A percentile compares a stretch with the other conserved stretches of the same genome.
These are phyloP conservation scores for Xiphophorus maculatus DNA, from an alignment of 2,113 vertebrate species.

Conservation along the genomic window DNA sequence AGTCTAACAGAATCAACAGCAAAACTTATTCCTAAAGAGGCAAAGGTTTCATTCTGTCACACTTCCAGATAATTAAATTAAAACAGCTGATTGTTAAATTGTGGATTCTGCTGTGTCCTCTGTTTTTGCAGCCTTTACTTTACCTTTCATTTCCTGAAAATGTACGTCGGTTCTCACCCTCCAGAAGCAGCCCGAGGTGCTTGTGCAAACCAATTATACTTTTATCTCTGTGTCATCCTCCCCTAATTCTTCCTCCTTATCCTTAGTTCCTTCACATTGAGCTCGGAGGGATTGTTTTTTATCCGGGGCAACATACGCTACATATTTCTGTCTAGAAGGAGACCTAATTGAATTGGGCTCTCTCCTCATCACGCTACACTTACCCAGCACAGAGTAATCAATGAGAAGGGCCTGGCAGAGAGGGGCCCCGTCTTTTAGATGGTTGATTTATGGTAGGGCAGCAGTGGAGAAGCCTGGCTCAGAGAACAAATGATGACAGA, in stretches of 20 bases:
- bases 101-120: background rate
- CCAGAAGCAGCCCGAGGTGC: slow-evolving; percentile 23
- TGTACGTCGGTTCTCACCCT: slow-evolving; percentile 33
- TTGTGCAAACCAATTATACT: slow-evolving; percentile 59
- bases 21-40: background rate
- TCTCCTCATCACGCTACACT: slow-evolving; percentile 65
- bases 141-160: slow-evolving; percentile 3
- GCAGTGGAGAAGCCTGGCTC: slow-evolving; percentile 4
- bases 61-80: background rate
- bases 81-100: background rate
- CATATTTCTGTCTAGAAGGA: slow-evolving; percentile 53
- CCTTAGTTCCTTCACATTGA: background rate
- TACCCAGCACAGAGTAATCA: slow-evolving; percentile 64
- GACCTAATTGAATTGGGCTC: slow-evolving; percentile 72
- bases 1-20: background rate
- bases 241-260: slow-evolving; percentile 33
- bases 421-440: slow-evolving; percentile 52
- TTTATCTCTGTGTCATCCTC: slow-evolving; percentile 43
- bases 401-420: slow-evolving; percentile 51
- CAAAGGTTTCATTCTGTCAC: background rate
- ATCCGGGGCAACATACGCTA: slow-evolving; percentile 22
- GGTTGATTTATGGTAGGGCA: slow-evolving; percentile 66
- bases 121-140: background rate
- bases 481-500: slow-evolving; percentile 60
- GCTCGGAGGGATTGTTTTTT: slow-evolving; percentile 29